Conservation (phyloP, 2,113 vertebrate species). For the Hippocampus comes region DNA sequence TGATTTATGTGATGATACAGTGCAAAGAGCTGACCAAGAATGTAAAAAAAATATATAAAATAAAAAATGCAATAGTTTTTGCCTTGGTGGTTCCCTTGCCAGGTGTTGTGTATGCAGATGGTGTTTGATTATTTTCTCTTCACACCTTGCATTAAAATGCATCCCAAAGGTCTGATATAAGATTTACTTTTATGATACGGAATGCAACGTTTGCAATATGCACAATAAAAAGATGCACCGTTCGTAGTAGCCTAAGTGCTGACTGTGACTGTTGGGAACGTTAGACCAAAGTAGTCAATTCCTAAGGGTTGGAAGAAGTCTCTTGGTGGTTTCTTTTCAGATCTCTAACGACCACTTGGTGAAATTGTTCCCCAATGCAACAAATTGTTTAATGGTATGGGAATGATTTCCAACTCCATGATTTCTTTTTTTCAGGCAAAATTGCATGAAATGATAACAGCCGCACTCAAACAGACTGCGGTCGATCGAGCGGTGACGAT, state of each 20-base stretch:
- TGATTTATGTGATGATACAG: slow-evolving; percentile 2
- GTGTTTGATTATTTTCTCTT: slow-evolving; percentile 2
- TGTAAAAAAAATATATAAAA: background rate
- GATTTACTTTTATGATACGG: slow-evolving; percentile 6
- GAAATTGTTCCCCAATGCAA: background rate
- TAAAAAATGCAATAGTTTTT: background rate
- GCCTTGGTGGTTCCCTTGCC: background rate
- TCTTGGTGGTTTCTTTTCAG: too few relatives aligned
- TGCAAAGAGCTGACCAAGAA: slow-evolving; percentile 15
- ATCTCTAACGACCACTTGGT: background rate
- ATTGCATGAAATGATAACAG: background rate
- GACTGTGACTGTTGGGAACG: slow-evolving; percentile 18
- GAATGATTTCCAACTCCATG: too few relatives aligned
- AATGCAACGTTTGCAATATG: slow-evolving; percentile 24
- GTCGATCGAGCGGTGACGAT: background rate
- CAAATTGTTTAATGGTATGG: background rate
- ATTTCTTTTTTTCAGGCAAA: too few relatives aligned
- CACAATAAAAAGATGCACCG: background rate
- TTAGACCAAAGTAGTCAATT: background rate
- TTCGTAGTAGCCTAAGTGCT: slow-evolving; percentile 18
- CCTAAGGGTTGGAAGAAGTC: too few relatives aligned
- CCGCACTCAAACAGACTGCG: background rate
- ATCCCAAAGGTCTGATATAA: background rate
- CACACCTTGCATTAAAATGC: slow-evolving; percentile 4
- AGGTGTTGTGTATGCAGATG: slow-evolving; percentile 10